Evolutionary conservation across 1,140 invertebrate species (phyloP).

Genomic region (Trialeurodes vaporariorum): DNA sequence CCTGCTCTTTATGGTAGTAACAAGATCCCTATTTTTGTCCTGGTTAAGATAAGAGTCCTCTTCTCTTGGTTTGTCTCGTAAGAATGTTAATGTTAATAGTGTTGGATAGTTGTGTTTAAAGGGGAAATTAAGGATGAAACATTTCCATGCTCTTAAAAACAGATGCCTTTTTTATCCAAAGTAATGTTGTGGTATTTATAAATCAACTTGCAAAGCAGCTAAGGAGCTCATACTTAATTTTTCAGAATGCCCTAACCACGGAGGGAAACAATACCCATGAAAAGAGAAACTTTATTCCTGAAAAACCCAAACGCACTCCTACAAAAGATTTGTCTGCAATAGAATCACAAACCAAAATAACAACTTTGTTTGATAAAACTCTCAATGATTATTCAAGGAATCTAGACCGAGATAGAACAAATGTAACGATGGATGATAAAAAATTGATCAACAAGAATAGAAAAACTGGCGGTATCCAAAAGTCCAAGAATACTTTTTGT

Average conservation of each 20-base stretch:
- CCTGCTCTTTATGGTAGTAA: too few species aligned
- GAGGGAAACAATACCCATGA: neutral
- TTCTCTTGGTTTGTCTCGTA: neutral
- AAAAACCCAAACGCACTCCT: neutral
- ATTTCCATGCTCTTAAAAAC: neutral
- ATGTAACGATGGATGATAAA: neutral
- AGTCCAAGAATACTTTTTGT: neutral
- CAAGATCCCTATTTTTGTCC: too few species aligned
- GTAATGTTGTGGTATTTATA: neutral
- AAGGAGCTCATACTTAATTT: neutral
- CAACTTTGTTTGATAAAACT: neutral
- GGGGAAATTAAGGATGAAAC: too few species aligned
- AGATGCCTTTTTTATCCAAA: neutral
- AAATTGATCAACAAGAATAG: neutral
- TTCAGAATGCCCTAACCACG: neutral
- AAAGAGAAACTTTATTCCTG: neutral
- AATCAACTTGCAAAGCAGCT: neutral
- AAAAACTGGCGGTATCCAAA: neutral
- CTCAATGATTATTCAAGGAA: neutral
- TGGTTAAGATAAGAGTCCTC: too few species aligned
- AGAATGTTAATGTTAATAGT: neutral
- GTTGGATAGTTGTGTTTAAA: neutral
- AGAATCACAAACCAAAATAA: neutral
- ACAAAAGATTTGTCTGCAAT: neutral
- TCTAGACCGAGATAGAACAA: neutral